These are phyloP conservation scores for Sparidentex hasta DNA, from an alignment of 2,797 vertebrate species.

Conservation along the genomic window DNA sequence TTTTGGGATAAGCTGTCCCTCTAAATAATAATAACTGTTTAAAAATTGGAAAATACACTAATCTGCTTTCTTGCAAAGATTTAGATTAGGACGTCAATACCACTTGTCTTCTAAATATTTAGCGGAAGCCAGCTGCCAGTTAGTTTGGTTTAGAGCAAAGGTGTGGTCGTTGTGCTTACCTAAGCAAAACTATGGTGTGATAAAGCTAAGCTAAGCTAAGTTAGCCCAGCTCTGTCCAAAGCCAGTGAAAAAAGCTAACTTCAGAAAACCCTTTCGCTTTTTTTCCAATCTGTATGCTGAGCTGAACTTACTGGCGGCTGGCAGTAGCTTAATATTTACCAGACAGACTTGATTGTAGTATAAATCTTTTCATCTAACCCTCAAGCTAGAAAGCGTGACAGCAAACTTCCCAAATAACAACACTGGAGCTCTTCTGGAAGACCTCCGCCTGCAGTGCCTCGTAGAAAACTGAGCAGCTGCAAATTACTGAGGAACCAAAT, in stretches of 20 bases:
- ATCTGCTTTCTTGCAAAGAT: not conserved
- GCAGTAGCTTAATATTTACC: not conserved
- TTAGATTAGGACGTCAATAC: not conserved
- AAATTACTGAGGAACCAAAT: constrained; percentile 18
- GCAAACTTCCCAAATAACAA: constrained; percentile 8
- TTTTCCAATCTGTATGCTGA: constrained; percentile 4
- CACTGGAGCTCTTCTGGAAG: not conserved
- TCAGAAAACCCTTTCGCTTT: not conserved
- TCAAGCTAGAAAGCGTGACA: not conserved
- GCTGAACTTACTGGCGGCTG: constrained; percentile 10
- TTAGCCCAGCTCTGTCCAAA: constrained; percentile 1
- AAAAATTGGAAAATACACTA: not conserved
- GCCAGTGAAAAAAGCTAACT: not conserved
- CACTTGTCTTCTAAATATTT: not conserved
- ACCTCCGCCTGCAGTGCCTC: not conserved
- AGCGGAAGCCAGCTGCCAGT: not conserved
- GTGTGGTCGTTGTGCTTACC: too few relatives aligned
- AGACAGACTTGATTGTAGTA: not conserved
- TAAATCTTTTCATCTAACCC: not conserved
- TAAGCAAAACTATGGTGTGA: too few relatives aligned
- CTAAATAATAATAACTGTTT: not conserved
- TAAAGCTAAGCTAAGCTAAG: not conserved
- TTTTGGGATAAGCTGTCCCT: too few relatives aligned
- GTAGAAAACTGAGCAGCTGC: not conserved
- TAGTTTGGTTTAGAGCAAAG: constrained; percentile 19